These are phyloP conservation scores for Leguminivora glycinivorella DNA, from an alignment of 1,140 invertebrate species.

Conservation along the genomic window DNA sequence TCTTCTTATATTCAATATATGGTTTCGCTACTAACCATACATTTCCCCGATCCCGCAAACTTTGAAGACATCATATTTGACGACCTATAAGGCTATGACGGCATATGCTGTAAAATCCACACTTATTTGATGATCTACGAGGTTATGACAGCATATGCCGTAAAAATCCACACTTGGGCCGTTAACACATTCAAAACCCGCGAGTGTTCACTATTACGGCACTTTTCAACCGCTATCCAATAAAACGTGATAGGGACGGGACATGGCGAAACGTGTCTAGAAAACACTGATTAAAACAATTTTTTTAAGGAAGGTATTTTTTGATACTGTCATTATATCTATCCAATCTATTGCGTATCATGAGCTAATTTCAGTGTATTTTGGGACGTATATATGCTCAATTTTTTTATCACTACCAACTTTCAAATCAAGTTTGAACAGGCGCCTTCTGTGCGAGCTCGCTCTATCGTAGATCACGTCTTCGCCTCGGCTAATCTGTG, in stretches of 20 bases:
- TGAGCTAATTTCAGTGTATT: no score
- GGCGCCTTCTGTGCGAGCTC: no score
- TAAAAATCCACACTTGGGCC: conserved; percentile 11
- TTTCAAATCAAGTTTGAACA: no score
- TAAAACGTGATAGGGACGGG: neutral
- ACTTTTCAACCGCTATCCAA: neutral
- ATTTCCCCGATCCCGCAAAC: neutral
- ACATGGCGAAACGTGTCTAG: neutral
- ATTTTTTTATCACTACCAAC: no score
- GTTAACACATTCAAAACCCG: conserved; percentile 12
- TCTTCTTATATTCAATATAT: no score
- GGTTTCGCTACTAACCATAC: neutral
- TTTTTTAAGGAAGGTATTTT: no score
- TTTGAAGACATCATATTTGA: neutral
- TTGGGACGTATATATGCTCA: no score
- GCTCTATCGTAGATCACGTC: no score
- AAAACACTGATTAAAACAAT: no score
- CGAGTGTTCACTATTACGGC: conserved; percentile 17
- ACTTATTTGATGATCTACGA: neutral
- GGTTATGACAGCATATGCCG: neutral
- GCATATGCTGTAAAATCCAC: conserved; percentile 5
- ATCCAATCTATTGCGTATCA: no score
- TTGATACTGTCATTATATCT: no score
- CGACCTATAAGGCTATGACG: neutral
- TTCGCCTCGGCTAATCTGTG: no score